Evolutionary conservation across 2,113 vertebrate genomes (phyloP).

Genomic region (Turdus rufiventris): DNA sequence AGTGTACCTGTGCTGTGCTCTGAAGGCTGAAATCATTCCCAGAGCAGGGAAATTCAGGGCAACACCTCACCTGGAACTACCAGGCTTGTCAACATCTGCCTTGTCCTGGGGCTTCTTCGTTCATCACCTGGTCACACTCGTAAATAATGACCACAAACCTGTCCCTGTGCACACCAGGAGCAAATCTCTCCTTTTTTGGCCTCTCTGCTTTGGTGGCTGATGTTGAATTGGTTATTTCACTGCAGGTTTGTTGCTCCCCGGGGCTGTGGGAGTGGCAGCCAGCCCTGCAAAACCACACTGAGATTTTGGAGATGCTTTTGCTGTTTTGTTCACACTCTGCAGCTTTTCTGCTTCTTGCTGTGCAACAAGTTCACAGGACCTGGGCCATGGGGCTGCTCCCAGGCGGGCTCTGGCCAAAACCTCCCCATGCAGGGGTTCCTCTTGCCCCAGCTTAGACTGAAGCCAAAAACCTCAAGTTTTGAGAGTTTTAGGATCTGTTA

Average conservation of each 20-base stretch:
- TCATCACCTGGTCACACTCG: no score
- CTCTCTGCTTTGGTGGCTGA: not conserved
- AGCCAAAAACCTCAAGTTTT: not conserved
- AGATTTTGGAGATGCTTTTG: not conserved
- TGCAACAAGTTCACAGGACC: not conserved
- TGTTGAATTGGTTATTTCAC: not conserved
- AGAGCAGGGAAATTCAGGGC: no score
- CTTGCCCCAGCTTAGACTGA: not conserved
- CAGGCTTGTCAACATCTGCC: no score
- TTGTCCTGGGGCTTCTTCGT: no score
- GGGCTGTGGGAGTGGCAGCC: not conserved
- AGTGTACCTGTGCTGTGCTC: no score
- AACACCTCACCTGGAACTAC: no score
- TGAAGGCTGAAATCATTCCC: no score
- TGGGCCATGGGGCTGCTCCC: not conserved
- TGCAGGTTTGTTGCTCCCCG: not conserved
- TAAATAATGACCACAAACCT: no score
- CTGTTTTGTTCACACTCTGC: not conserved
- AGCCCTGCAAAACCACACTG: not conserved
- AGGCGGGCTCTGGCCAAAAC: not conserved
- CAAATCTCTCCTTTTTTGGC: no score
- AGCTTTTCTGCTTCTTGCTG: not conserved
- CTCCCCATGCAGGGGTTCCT: not conserved
- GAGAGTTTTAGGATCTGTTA: not conserved
- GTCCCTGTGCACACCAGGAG: no score